A percentile compares a stretch with the other conserved stretches of the same genome.
Evolutionary conservation across 1,140 invertebrate genomes (phyloP).

Genomic region (Diabrotica virgifera): DNA sequence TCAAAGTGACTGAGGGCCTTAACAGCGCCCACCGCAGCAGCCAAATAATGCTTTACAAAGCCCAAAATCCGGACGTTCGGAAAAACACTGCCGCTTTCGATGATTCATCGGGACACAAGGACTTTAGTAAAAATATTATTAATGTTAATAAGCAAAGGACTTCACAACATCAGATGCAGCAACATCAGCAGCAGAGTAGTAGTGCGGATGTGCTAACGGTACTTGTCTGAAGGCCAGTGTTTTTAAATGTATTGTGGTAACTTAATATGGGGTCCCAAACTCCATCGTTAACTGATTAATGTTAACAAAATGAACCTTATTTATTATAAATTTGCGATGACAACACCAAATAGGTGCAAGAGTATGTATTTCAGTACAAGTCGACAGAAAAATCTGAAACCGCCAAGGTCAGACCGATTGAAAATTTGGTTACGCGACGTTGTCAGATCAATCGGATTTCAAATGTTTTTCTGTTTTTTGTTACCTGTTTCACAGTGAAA

Average conservation of each 20-base stretch:
- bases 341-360: no score
- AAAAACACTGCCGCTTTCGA: conserved; percentile 74
- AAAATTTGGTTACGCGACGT: no score
- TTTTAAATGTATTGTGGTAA: neutral
- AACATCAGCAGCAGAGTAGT: conserved; percentile 38
- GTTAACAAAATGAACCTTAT: no score
- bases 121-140: conserved; percentile 72
- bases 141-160: conserved; percentile 50
- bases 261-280: no score
- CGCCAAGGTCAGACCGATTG: no score
- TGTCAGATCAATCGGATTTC: no score
- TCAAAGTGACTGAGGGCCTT: conserved; percentile 38
- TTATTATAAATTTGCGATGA: no score
- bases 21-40: conserved; percentile 55
- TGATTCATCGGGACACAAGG: conserved; percentile 67
- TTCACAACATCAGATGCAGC: conserved; percentile 35
- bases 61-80: conserved; percentile 70
- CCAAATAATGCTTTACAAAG: conserved; percentile 67
- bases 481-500: no score
- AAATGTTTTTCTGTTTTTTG: no score
- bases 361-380: no score
- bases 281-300: no score
- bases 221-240: conserved; percentile 42
- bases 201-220: conserved; percentile 48
- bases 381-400: no score